These are phyloP conservation scores for Petrocephalus sullivani DNA, from an alignment of 2,797 vertebrate species.

Conservation along the genomic window DNA sequence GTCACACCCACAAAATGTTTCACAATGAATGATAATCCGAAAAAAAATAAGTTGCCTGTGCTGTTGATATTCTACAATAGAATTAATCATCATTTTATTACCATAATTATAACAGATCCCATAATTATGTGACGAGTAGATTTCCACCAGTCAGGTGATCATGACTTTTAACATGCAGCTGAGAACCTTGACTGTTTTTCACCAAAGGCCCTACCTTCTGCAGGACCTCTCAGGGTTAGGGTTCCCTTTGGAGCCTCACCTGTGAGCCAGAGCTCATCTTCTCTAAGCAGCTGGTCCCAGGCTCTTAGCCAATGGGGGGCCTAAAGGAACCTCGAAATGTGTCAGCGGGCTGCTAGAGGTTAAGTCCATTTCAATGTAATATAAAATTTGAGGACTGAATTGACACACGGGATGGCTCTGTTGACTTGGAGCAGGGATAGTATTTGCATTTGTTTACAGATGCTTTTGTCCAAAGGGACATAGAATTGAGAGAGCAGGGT, in stretches of 20 bases:
- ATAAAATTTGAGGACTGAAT: neutral
- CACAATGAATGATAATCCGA: neutral
- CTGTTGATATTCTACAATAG: neutral
- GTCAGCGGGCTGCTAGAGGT: neutral
- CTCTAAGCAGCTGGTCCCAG: neutral
- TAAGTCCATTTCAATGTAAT: neutral
- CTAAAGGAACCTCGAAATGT: neutral
- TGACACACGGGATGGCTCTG: neutral
- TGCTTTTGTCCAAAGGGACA: neutral
- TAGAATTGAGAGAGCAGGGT: neutral
- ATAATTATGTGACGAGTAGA: neutral
- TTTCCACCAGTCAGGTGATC: neutral
- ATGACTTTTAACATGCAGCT: neutral
- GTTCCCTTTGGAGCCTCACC: neutral
- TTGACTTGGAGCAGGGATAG: neutral
- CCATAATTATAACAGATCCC: slow-evolving; percentile 6
- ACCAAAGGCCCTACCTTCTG: slow-evolving; percentile 2
- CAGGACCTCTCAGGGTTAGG: neutral
- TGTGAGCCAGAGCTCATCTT: neutral
- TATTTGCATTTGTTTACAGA: neutral
- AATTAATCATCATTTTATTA: neutral
- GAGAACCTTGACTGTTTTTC: neutral
- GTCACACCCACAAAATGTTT: neutral
- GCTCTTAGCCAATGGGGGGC: neutral
- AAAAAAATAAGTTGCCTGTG: neutral